phyloP scores from a whole-genome alignment of 2,888 invertebrate species.

The Deilephila elpenor region DNA sequence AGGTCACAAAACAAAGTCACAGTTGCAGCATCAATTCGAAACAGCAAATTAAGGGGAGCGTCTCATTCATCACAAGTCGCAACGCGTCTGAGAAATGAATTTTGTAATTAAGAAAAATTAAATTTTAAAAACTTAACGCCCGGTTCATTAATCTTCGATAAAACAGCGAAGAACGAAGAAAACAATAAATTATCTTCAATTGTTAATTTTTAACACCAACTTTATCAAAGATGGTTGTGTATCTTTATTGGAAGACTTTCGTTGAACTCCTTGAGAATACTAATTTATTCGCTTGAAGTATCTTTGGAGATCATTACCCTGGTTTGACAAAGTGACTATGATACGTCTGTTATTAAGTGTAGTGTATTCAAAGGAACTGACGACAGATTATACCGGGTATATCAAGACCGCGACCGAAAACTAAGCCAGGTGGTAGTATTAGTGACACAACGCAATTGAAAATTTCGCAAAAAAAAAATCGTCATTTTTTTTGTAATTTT shows the following conservation, averaged over 20 bases:
- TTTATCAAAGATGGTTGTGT: background rate
- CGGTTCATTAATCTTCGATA: conserved; percentile 14
- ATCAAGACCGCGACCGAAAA: no score
- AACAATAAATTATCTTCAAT: conserved; percentile 13
- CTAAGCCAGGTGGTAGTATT: no score
- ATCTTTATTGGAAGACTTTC: background rate
- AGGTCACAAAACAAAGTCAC: background rate
- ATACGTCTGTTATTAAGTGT: no score
- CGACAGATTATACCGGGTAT: no score
- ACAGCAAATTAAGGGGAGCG: background rate
- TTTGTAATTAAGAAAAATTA: conserved; percentile 23
- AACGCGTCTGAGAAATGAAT: conserved; percentile 2
- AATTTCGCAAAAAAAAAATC: no score
- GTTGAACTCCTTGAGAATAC: background rate
- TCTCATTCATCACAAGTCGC: background rate
- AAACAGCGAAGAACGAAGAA: background rate
- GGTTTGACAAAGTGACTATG: no score
- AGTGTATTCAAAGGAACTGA: no score
- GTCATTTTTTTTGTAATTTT: no score
- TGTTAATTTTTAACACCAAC: conserved; percentile 12
- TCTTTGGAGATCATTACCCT: no score
- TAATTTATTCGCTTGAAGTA: background rate
- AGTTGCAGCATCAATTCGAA: background rate
- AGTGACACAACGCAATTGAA: no score
- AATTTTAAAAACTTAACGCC: conserved; percentile 17